These are phyloP conservation scores for Cremastobaeus sp. DNA, from an alignment of 2,888 invertebrate species.

Conservation along the genomic window DNA sequence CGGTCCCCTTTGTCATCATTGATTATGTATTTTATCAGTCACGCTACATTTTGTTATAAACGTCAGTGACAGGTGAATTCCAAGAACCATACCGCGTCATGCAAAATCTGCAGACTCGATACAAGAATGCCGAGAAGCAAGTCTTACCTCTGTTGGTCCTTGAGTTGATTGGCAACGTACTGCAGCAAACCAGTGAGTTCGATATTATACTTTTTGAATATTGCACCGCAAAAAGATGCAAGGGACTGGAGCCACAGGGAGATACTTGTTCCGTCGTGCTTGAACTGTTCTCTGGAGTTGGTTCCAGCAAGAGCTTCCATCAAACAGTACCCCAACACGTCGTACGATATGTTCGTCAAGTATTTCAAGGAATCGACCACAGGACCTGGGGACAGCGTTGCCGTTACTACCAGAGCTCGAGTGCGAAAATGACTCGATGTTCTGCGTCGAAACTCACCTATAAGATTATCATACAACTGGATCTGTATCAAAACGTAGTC, in stretches of 20 bases:
- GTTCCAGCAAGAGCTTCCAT: conserved; percentile 93
- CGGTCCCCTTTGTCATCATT: no score
- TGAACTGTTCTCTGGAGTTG: conserved; percentile 86
- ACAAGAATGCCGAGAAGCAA: no score
- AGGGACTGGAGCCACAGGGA: conserved; percentile 96
- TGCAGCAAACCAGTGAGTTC: conserved; percentile 97
- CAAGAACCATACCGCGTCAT: no score
- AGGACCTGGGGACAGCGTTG: no score
- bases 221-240: conserved; percentile 96
- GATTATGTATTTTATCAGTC: no score
- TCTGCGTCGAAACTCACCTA: no score
- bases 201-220: conserved; percentile 98
- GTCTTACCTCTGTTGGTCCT: conserved; percentile 92
- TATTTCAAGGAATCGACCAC: conserved; percentile 99
- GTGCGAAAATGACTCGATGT: no score
- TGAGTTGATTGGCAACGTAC: conserved; percentile 97
- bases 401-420: no score
- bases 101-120: no score
- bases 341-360: conserved; percentile 93
- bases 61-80: no score
- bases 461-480: conserved; percentile 95
- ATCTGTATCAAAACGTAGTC: conserved; percentile 95
- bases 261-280: conserved; percentile 93
- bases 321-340: conserved; percentile 96
- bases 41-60: no score